Percentiles rank a stretch among this genome's conserved stretches.
Evolutionary conservation across 2,797 vertebrate genomes (phyloP).

Genomic region (Acanthis flammea): DNA sequence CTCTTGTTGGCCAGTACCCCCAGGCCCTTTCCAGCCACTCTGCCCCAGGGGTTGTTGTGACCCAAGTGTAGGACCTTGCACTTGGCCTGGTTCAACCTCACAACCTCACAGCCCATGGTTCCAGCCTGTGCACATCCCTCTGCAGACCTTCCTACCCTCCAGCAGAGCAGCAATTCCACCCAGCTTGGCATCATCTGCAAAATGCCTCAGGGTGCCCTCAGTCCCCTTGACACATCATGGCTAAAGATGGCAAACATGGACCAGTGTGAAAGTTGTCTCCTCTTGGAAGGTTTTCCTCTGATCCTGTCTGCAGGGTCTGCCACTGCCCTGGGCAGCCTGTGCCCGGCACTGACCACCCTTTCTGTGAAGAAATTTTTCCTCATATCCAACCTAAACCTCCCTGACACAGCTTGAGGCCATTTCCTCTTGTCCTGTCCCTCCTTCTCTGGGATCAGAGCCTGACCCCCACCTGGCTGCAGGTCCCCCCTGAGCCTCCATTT

Average conservation of each 20-base stretch:
- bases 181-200: neutral
- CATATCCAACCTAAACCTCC: neutral
- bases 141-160: neutral
- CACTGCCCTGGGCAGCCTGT: neutral
- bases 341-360: neutral
- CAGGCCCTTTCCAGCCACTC: neutral
- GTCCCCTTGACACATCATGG: neutral
- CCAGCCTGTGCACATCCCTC: neutral
- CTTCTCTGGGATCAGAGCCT: neutral
- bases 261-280: neutral
- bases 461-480: neutral
- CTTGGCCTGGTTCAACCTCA: neutral
- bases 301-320: neutral
- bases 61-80: accelerated
- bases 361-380: neutral
- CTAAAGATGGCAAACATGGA: neutral
- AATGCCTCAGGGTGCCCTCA: neutral
- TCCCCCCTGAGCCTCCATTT: neutral
- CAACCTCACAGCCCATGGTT: neutral
- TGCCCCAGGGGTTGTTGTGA: neutral
- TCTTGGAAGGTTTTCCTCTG: neutral
- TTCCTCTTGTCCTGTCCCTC: neutral
- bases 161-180: neutral
- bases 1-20: neutral
- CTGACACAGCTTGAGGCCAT: neutral